phyloP scores from a whole-genome alignment of 2,113 vertebrate genomes.

The Laticauda laticaudata region DNA sequence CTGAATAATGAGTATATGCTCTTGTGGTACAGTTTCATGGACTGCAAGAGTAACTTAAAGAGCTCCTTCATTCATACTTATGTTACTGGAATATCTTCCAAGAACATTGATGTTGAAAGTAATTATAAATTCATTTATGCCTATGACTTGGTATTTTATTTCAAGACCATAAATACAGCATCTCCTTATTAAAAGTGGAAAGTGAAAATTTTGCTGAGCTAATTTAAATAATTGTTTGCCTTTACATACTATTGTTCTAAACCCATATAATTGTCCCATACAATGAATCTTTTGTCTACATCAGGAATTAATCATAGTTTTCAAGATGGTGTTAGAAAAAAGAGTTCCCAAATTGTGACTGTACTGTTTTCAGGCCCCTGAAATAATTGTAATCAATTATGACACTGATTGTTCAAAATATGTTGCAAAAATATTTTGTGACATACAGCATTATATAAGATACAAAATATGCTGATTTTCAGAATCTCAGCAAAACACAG shows the following conservation, averaged over 20 bases:
- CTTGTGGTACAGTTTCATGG: not conserved
- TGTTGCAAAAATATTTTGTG: not conserved
- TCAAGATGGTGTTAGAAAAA: not conserved
- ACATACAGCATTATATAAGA: too few relatives aligned
- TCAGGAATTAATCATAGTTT: not conserved
- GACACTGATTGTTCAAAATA: not conserved
- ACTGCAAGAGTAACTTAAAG: not conserved
- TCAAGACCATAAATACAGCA: not conserved
- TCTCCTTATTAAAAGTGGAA: not conserved
- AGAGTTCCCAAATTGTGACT: not conserved
- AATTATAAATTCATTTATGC: not conserved
- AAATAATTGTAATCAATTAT: not conserved
- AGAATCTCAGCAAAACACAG: not conserved
- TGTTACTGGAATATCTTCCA: not conserved
- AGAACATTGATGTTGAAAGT: not conserved
- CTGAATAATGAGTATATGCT: not conserved
- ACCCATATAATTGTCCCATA: not conserved
- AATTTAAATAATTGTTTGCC: not conserved
- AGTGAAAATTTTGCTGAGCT: not conserved
- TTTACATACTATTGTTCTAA: not conserved
- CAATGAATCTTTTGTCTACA: not conserved
- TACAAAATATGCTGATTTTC: not conserved
- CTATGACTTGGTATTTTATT: not conserved
- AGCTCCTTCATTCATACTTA: not conserved
- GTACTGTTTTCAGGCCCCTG: not conserved